Evolutionary conservation across 2,888 invertebrate species (phyloP).

Genomic region (Tinea pellionella): DNA sequence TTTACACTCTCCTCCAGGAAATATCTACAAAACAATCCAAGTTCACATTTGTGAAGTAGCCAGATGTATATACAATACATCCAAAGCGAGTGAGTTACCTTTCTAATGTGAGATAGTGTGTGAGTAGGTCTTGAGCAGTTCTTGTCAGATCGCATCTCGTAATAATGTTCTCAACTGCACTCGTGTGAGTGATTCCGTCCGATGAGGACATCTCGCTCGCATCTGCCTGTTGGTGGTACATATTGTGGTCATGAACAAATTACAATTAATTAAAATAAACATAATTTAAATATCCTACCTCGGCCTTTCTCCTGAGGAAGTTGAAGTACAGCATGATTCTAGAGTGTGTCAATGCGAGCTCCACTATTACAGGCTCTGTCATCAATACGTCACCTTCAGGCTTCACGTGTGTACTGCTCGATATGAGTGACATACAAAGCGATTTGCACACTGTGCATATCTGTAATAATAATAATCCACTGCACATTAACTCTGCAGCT

Average conservation of each 20-base stretch:
- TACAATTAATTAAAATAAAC: too few species aligned
- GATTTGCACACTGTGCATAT: constrained; percentile 8
- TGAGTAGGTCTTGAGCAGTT: constrained; percentile 85
- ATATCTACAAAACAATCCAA: constrained; percentile 59
- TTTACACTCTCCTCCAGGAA: constrained; percentile 95
- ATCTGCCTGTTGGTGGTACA: constrained; percentile 31
- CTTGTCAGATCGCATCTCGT: constrained; percentile 79
- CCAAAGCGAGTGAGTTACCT: constrained; percentile 53
- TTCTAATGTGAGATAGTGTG: constrained; percentile 91
- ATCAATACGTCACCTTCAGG: constrained; percentile 23
- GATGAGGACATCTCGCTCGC: constrained; percentile 30
- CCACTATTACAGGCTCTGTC: constrained; percentile 87
- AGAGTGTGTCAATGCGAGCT: constrained; percentile 91
- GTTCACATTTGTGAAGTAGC: neutral
- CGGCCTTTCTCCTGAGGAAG: constrained; percentile 83
- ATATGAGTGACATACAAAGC: constrained; percentile 21
- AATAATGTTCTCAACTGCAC: constrained; percentile 70
- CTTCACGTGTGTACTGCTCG: constrained; percentile 18
- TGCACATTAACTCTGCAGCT: too few species aligned
- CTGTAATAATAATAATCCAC: constrained; percentile 3
- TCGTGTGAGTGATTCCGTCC: constrained; percentile 26
- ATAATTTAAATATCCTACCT: constrained; percentile 59
- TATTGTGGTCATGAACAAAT: too few species aligned
- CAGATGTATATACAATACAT: neutral
- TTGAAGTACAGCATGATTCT: constrained; percentile 90